Conservation (phyloP, 2,888 invertebrate genomes). For the Luffia ferchaultella region DNA sequence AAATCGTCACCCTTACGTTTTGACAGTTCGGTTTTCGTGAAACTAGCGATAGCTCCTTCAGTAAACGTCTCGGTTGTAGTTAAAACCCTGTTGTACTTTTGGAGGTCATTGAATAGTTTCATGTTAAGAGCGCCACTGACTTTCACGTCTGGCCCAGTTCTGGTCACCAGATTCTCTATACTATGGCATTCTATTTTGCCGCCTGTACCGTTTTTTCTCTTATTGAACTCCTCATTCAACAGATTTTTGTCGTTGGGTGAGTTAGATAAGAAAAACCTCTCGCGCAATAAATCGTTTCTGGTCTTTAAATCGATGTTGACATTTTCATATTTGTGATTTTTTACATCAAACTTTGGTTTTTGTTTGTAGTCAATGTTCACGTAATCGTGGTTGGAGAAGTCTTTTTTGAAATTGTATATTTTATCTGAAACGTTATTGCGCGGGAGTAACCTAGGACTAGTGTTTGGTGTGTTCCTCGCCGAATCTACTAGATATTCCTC, state of each 20-base stretch:
- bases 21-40: constrained; percentile 41
- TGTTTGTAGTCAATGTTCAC: constrained; percentile 37
- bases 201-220: constrained; percentile 21
- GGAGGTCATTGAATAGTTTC: constrained; percentile 42
- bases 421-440: constrained; percentile 40
- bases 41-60: constrained; percentile 44
- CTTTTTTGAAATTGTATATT: constrained; percentile 52
- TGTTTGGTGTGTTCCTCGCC: constrained; percentile 1
- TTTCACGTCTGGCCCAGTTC: constrained; percentile 41
- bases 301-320: constrained; percentile 26
- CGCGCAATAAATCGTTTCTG: constrained; percentile 44
- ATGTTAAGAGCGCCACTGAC: constrained; percentile 48
- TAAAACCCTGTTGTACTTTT: constrained; percentile 47
- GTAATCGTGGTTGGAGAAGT: constrained; percentile 47
- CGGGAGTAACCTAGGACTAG: constrained; percentile 33
- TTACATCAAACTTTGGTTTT: constrained; percentile 9
- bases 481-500: constrained; percentile 21
- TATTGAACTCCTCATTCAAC: constrained; percentile 41
- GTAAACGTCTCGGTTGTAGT: constrained; percentile 49
- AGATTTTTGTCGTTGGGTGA: constrained; percentile 35
- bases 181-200: constrained; percentile 53
- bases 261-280: constrained; percentile 39
- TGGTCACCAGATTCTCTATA: constrained; percentile 46
- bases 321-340: constrained; percentile 17
- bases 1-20: constrained; percentile 38